Conservation (phyloP, 2,113 vertebrate species). For the Leptobrachium ailaonicum region DNA sequence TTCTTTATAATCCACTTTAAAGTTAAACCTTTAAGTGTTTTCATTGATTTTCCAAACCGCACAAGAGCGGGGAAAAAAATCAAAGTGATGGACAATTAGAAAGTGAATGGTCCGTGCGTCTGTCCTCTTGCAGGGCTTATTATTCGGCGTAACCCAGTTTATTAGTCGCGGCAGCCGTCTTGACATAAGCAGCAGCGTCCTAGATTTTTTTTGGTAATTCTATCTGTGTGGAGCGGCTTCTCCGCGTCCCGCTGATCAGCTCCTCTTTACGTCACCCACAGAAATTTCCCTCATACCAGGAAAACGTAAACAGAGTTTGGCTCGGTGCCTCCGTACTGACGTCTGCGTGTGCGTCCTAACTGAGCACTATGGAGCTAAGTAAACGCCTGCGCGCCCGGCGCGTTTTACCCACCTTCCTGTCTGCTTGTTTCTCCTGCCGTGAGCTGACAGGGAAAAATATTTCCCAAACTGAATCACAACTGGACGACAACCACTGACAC, state of each 20-base stretch:
- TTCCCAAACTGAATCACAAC: too few relatives aligned
- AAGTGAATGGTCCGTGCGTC: too few relatives aligned
- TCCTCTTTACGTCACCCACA: slow-evolving; percentile 12
- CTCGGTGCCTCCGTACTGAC: slow-evolving; percentile 22
- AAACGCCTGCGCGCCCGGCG: too few relatives aligned
- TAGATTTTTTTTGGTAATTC: slow-evolving; percentile 33
- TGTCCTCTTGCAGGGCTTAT: neutral
- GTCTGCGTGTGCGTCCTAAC: slow-evolving; percentile 10
- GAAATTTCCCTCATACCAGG: slow-evolving; percentile 36
- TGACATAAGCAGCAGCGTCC: slow-evolving; percentile 35
- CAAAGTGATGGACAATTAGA: too few relatives aligned
- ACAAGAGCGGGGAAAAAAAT: too few relatives aligned
- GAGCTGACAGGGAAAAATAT: too few relatives aligned
- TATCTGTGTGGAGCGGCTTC: slow-evolving; percentile 36
- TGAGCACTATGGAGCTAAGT: neutral
- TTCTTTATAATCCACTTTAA: too few relatives aligned
- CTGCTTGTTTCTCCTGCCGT: too few relatives aligned
- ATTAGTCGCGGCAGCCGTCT: slow-evolving; percentile 12
- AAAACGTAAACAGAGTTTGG: slow-evolving; percentile 35
- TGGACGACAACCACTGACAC: too few relatives aligned
- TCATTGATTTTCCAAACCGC: too few relatives aligned
- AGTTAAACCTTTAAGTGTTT: too few relatives aligned
- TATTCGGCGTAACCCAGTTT: slow-evolving; percentile 30
- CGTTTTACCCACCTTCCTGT: too few relatives aligned
- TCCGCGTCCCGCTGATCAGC: slow-evolving; percentile 30